These are phyloP conservation scores for Actinernus sp. DNA, from an alignment of 92 coral and sea anemone species.

Conservation along the genomic window DNA sequence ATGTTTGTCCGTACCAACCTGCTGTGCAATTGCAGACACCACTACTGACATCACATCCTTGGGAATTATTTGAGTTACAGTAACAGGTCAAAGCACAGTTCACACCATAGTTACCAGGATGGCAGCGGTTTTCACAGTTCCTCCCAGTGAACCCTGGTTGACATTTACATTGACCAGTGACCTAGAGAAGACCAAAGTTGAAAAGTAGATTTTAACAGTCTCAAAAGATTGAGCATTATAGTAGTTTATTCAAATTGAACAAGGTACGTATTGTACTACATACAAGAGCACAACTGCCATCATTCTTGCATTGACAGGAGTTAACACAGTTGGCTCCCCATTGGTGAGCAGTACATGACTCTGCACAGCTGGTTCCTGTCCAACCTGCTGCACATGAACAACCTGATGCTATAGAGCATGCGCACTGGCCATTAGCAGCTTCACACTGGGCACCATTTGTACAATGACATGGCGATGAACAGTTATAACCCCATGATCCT, in stretches of 20 bases:
- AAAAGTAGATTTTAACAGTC: too few species aligned
- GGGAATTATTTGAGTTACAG: slow-evolving; percentile 48
- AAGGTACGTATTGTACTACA: too few species aligned
- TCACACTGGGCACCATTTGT: slow-evolving; percentile 78
- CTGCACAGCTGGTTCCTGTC: slow-evolving; percentile 66
- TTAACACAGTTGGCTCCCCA: slow-evolving; percentile 85
- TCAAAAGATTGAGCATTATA: too few species aligned
- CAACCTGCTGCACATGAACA: slow-evolving; percentile 86
- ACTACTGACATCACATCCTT: slow-evolving; percentile 40
- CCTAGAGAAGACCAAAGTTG: too few species aligned
- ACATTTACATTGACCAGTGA: slow-evolving; percentile 80
- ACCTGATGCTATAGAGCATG: slow-evolving; percentile 33
- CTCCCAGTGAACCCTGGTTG: slow-evolving; percentile 72
- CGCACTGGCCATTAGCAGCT: slow-evolving; percentile 74
- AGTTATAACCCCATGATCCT: slow-evolving; percentile 85
- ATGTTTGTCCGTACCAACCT: slow-evolving; percentile 77
- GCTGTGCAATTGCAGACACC: slow-evolving; percentile 77
- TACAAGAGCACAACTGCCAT: slow-evolving; percentile 80
- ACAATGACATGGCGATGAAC: slow-evolving; percentile 74
- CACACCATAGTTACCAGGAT: slow-evolving; percentile 51
- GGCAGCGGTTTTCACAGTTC: slow-evolving; percentile 51
- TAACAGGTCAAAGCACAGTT: slow-evolving; percentile 55
- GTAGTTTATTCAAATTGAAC: too few species aligned
- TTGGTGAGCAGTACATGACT: slow-evolving; percentile 42
- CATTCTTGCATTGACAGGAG: slow-evolving; percentile 63